These are phyloP conservation scores for Acropora tenuis DNA, from an alignment of 64 coral and sea anemone species.

Conservation along the genomic window DNA sequence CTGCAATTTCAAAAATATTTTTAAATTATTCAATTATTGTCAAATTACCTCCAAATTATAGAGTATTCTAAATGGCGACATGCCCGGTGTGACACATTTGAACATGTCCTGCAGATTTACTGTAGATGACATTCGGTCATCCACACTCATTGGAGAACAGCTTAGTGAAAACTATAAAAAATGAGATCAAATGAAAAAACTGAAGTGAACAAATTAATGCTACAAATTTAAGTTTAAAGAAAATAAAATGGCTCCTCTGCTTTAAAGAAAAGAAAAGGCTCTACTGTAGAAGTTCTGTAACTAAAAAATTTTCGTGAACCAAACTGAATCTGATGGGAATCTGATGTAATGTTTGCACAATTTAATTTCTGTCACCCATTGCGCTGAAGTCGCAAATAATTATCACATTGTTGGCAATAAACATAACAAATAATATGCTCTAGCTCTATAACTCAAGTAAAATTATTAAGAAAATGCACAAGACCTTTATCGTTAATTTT, in stretches of 20 bases:
- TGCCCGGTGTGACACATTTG: slow-evolving; percentile 72
- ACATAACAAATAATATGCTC: background rate
- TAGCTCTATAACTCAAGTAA: no score
- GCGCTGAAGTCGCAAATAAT: no score
- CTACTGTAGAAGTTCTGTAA: no score
- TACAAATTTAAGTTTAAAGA: background rate
- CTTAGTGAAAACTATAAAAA: slow-evolving; percentile 62
- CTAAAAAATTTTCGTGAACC: no score
- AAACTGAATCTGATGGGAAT: no score
- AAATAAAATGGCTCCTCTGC: background rate
- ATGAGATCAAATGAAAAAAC: background rate
- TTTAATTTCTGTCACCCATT: no score
- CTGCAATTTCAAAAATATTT: no score
- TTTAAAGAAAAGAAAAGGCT: no score
- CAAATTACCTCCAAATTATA: slow-evolving; percentile 86
- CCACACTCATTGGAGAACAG: slow-evolving; percentile 78
- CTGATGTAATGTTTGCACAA: no score
- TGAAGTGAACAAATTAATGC: background rate
- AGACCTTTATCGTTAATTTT: no score
- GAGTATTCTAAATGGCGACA: slow-evolving; percentile 93
- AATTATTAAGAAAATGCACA: no score
- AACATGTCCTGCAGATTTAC: slow-evolving; percentile 89
- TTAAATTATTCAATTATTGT: no score
- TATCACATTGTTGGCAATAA: background rate
- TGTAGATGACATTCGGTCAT: slow-evolving; percentile 31